Evolutionary conservation across 2,113 vertebrate species (phyloP), one percentile per base, ranked within the genome.

Genomic region (Channa argus): DNA sequence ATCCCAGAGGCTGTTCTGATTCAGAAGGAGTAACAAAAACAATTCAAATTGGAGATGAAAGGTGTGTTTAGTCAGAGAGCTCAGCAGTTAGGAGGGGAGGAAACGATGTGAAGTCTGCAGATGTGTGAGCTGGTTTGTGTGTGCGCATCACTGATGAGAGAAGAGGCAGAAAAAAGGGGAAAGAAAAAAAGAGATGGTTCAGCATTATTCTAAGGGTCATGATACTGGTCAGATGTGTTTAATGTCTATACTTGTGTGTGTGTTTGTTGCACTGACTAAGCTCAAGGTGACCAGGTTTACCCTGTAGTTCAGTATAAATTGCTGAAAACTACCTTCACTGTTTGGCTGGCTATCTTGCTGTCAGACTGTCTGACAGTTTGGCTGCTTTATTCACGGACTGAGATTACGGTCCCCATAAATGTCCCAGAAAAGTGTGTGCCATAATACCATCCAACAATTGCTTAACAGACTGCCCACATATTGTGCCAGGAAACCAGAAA

Each of bases 361-460:
- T 51, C 50, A 60, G 50, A 56, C 72, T 85, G 72, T 24, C 72
- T 85, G 72, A 34, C 72, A 34, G 13, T 76, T 47, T 74, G 68
- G 60, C 78, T 71, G 77, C 36, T 74, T 84, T 61, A 70, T 77
- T 85, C 66, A 58, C 68, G 67, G 69, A 70, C 59, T 86, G 71
- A 69, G 67, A 84, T 86, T 71, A 73, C 68, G 54, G 46, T 52
- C 15, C 69, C 60, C 65, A 83, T 71, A 77, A 84, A 87, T 82
- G 89, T 69, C 73, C 52, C 71, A 73, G 63, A 72, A 60, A 84
- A 71, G 74, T 84, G 74, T 67, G 68, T 67, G 68, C 59, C 58
- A 74, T 74, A 76, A 79, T 71, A 51, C 60, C 55, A 14, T 84
- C 82, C 82, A 89, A 87, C 86, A 88, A 86, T 70, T 64, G 73